These are phyloP conservation scores for Oxygymnocypris stewartii DNA, from an alignment of 2,113 vertebrate species.

Conservation along the genomic window DNA sequence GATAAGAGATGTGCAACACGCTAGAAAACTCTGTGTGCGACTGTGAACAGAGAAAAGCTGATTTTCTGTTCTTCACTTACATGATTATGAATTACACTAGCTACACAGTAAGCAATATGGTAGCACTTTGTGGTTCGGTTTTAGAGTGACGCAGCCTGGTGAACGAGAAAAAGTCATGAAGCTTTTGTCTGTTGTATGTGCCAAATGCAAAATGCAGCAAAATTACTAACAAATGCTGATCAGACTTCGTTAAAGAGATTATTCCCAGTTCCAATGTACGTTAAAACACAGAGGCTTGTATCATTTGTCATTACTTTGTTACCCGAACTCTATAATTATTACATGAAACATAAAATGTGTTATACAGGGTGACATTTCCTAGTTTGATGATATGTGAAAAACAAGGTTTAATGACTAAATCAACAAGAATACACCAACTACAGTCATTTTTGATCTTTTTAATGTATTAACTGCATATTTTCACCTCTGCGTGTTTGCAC, in stretches of 20 bases:
- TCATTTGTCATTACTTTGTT: neutral
- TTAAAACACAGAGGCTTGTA: neutral
- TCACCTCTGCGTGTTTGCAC: neutral
- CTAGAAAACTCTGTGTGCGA: neutral
- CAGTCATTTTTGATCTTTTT: neutral
- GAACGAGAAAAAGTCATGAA: constrained; percentile 24
- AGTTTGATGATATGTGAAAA: neutral
- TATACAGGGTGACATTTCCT: neutral
- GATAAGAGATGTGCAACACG: neutral
- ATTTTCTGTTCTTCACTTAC: neutral
- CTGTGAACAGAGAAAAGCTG: neutral
- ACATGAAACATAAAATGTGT: neutral
- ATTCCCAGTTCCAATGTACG: constrained; percentile 30
- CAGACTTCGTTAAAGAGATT: constrained; percentile 46
- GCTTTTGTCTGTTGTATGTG: constrained; percentile 21
- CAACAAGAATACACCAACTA: neutral
- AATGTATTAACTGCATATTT: neutral
- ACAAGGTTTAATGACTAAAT: neutral
- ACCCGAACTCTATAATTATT: neutral
- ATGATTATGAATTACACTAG: too few species aligned
- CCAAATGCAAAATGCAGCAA: constrained; percentile 44
- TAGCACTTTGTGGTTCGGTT: constrained; percentile 42
- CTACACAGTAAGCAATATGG: constrained; percentile 28
- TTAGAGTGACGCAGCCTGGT: constrained; percentile 38
- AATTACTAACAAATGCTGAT: constrained; percentile 58